phyloP scores from a whole-genome alignment of 2,888 invertebrate genomes.

The Pocota personata region DNA sequence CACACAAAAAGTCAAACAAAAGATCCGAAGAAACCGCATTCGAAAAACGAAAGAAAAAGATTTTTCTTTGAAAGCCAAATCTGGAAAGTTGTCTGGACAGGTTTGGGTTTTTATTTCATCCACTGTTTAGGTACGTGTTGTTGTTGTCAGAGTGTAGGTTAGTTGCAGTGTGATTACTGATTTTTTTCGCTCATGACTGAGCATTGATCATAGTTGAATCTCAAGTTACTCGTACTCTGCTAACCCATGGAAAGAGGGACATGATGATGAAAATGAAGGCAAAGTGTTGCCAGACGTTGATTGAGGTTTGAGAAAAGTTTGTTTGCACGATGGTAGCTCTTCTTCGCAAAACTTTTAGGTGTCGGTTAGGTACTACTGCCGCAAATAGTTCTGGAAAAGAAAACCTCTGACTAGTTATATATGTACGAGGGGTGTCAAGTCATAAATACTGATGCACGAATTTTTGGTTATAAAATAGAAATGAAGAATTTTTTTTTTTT shows the following conservation, averaged over 20 bases:
- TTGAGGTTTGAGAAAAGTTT: not conserved
- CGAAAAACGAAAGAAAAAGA: conserved; percentile 62
- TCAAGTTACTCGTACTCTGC: conserved; percentile 25
- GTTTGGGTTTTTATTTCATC: conserved; percentile 44
- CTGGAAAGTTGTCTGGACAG: conserved; percentile 72
- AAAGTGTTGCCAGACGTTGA: not conserved
- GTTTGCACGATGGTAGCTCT: too few relatives aligned
- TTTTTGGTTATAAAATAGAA: too few relatives aligned
- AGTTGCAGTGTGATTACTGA: conserved; percentile 29
- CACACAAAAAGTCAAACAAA: conserved; percentile 68
- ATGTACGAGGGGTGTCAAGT: too few relatives aligned
- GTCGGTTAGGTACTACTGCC: too few relatives aligned
- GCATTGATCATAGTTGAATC: conserved; percentile 44
- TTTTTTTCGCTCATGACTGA: conserved; percentile 39
- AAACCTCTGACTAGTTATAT: too few relatives aligned
- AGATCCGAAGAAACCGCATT: conserved; percentile 59
- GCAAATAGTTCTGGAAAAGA: too few relatives aligned
- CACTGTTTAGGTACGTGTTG: conserved; percentile 23
- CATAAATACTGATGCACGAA: too few relatives aligned
- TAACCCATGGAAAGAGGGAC: not conserved
- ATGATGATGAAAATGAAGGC: not conserved
- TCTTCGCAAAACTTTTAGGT: too few relatives aligned
- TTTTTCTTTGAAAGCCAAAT: conserved; percentile 71
- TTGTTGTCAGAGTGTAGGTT: conserved; percentile 30
- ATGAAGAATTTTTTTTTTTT: too few relatives aligned